Base-by-base conservation (phyloP, 1,140 invertebrate species). In the Thereuonema tuberculata region DNA sequence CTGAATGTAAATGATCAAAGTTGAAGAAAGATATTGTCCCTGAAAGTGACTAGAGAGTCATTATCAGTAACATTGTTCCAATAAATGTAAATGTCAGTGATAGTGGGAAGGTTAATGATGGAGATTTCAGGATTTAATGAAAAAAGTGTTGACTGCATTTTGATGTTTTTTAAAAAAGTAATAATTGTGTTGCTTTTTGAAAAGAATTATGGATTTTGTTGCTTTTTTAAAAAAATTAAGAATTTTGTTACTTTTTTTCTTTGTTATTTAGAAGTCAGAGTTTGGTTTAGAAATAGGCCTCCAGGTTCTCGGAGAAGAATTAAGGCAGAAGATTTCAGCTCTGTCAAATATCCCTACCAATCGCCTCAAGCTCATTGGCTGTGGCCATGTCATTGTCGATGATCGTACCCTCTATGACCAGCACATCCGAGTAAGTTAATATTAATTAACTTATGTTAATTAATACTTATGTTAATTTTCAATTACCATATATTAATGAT, bases 321-420 rank as follows among this genome's bases (percentile, higher is more conserved):
- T 87, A 9, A 79, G 81, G 59, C 63, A 72, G 26, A 64, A 68
- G 0, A 72, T 86, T 28, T 74, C 80, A 24, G 64, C 72, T n/a
- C 71, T 76, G 56, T 64, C 81, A 23, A 65, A 66, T 17, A 67
- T 79, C 17, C 60, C 68, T n/a, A 64, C 62, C 43, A 71, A 73
- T 31, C 76, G 76, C 75, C 78, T 87, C 0, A 86, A 86, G 64
- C 70, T 86, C 14, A 87, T 86, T 66, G 75, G 74, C 56, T 74
- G 76, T 61, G 85, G 85, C 1, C 77, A 75, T 68, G 76, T 87
- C 15, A 70, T 87, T n/a, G 73, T 76, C n/a, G 71, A 78, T 55
- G 68, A 72, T 9, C 57, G 66, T 26, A 73, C 68, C 2, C 67
- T 87, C 2, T 65, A 71, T 9, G 69, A 71, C 23, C 84, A 86